Evolutionary conservation across 2,113 vertebrate species (phyloP).

Genomic region (Gymnorhina tibicen): DNA sequence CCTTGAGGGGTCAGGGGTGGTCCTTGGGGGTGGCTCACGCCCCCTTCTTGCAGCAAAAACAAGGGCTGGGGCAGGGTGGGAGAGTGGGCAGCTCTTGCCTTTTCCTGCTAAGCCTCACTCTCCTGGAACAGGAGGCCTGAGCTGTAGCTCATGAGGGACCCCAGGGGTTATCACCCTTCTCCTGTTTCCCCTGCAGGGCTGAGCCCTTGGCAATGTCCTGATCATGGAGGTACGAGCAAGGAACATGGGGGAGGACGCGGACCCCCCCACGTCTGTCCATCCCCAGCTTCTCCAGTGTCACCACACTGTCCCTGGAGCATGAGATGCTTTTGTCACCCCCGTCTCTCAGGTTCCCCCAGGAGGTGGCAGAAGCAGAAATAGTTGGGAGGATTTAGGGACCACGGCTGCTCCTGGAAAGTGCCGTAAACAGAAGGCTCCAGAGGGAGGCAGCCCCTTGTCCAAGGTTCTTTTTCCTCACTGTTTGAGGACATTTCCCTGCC

Average conservation of each 20-base stretch:
- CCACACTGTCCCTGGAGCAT: background rate
- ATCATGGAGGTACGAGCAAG: background rate
- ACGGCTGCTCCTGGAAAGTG: background rate
- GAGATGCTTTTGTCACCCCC: background rate
- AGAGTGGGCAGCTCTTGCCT: background rate
- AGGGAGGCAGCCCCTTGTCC: background rate
- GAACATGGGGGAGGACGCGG: background rate
- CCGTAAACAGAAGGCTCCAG: background rate
- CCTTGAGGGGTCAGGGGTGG: background rate
- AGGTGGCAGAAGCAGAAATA: background rate
- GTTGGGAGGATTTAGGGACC: background rate
- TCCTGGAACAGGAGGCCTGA: background rate
- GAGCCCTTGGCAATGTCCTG: background rate
- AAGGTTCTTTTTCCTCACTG: background rate
- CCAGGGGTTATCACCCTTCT: background rate
- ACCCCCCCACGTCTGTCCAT: background rate
- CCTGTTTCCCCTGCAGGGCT: background rate
- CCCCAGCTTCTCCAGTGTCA: background rate
- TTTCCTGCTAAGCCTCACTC: background rate
- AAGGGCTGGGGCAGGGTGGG: background rate
- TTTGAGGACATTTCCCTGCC: background rate
- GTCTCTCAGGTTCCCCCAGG: background rate
- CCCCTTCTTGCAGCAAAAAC: background rate
- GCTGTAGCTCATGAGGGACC: background rate
- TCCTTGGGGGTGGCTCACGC: background rate